Conservation (phyloP, 2,797 vertebrate species). For the Pseudochirops corinnae region DNA sequence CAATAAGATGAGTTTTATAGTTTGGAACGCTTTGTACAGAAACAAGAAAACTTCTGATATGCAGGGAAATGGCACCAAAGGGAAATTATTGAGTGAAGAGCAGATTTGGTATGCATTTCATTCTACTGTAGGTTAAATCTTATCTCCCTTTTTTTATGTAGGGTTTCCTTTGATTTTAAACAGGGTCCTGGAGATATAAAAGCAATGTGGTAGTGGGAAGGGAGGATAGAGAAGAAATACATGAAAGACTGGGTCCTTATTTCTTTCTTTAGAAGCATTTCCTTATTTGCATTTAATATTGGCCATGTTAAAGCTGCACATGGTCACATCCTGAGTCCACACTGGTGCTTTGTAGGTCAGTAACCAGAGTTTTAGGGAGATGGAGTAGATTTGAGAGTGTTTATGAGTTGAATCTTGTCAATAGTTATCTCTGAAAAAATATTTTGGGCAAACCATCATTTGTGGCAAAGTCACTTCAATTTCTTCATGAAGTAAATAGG, state of each 20-base stretch:
- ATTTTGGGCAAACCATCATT: constrained; percentile 36
- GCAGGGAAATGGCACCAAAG: constrained; percentile 15
- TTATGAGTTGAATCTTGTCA: constrained; percentile 27
- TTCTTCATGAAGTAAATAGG: constrained; percentile 25
- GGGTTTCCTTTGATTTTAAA: constrained; percentile 23
- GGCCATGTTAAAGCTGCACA: constrained; percentile 49
- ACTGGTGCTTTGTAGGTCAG: constrained; percentile 50
- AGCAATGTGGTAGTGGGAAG: not conserved
- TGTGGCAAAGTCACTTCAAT: constrained; percentile 6
- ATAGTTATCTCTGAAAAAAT: constrained; percentile 16
- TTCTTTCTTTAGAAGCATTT: not conserved
- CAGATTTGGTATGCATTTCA: not conserved
- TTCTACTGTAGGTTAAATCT: not conserved
- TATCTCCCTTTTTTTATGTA: not conserved
- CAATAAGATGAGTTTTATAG: not conserved
- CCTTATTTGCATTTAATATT: constrained; percentile 53
- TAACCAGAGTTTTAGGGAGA: constrained; percentile 3
- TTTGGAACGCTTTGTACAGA: not conserved
- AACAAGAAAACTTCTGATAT: not conserved
- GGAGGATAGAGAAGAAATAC: not conserved
- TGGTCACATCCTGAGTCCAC: constrained; percentile 24
- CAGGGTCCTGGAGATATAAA: not conserved
- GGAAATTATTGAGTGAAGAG: constrained; percentile 20
- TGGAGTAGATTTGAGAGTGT: not conserved
- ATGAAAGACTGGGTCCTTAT: not conserved